Evolutionary conservation across 1,140 invertebrate genomes (phyloP).

Genomic region (Drosophila ananassae): DNA sequence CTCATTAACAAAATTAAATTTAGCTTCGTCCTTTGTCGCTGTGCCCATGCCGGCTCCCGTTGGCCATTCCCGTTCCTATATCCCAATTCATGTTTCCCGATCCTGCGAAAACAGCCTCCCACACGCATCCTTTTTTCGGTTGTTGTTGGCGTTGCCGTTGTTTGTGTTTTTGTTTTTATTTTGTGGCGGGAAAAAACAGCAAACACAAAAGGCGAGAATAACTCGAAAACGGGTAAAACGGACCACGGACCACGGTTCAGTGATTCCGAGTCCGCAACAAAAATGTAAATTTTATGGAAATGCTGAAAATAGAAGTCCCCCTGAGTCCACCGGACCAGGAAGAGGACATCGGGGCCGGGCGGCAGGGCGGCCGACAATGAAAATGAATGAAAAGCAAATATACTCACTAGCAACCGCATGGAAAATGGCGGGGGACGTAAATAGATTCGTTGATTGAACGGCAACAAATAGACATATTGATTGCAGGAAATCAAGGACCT

Average conservation of each 20-base stretch:
- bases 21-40: slow-evolving; percentile 43
- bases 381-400: slow-evolving; percentile 40
- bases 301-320: slow-evolving; percentile 47
- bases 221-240: slow-evolving; percentile 6
- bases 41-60: slow-evolving; percentile 5
- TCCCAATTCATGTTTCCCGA: not conserved
- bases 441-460: slow-evolving; percentile 14
- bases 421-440: not conserved
- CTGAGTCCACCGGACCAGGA: slow-evolving; percentile 16
- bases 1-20: slow-evolving; percentile 80
- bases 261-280: slow-evolving; percentile 57
- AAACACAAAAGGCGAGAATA: not conserved
- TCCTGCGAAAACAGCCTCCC: not conserved
- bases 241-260: slow-evolving; percentile 36
- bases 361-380: slow-evolving; percentile 30
- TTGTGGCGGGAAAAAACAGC: not conserved
- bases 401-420: not conserved
- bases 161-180: not conserved
- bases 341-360: not conserved
- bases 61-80: not conserved
- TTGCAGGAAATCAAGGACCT: not conserved
- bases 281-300: slow-evolving; percentile 75
- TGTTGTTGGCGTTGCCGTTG: not conserved
- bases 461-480: not conserved
- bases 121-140: slow-evolving; percentile 13